These are phyloP conservation scores for Eufriesea mexicana DNA, from an alignment of 1,140 invertebrate genomes.

Conservation along the genomic window DNA sequence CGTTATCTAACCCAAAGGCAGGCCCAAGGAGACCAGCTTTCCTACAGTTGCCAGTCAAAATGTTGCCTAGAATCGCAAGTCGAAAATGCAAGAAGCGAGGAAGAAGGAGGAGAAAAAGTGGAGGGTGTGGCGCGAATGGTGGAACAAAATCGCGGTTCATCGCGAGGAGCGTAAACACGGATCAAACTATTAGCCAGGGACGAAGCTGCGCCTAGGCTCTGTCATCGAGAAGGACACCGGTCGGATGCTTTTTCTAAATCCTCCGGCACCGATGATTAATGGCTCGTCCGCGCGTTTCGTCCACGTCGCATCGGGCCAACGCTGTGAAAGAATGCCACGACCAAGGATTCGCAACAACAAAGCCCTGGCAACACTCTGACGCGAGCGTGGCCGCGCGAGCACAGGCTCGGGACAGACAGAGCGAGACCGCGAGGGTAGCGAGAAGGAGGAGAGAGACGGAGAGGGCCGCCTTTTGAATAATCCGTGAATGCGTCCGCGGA, in stretches of 20 bases:
- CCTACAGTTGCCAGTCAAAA: too few relatives aligned
- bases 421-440: background rate
- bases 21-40: too few relatives aligned
- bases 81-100: too few relatives aligned
- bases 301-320: constrained; percentile 21
- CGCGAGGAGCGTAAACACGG: constrained; percentile 8
- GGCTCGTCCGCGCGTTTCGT: constrained; percentile 27
- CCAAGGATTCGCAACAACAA: constrained; percentile 45
- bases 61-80: too few relatives aligned
- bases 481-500: constrained; percentile 43
- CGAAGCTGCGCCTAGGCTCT: background rate
- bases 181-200: constrained; percentile 36
- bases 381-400: constrained; percentile 1
- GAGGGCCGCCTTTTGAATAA: constrained; percentile 37
- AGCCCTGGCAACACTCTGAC: background rate
- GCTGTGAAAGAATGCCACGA: constrained; percentile 43
- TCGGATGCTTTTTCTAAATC: constrained; percentile 49
- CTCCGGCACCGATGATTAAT: constrained; percentile 41
- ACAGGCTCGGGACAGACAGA: background rate
- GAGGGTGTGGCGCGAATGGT: background rate
- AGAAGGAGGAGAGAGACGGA: background rate
- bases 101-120: background rate
- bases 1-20: too few relatives aligned
- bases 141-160: background rate
- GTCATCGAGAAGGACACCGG: constrained; percentile 45